These are phyloP conservation scores for Parazoanthus swiftii DNA, from an alignment of 92 coral and sea anemone genomes.

Conservation along the genomic window DNA sequence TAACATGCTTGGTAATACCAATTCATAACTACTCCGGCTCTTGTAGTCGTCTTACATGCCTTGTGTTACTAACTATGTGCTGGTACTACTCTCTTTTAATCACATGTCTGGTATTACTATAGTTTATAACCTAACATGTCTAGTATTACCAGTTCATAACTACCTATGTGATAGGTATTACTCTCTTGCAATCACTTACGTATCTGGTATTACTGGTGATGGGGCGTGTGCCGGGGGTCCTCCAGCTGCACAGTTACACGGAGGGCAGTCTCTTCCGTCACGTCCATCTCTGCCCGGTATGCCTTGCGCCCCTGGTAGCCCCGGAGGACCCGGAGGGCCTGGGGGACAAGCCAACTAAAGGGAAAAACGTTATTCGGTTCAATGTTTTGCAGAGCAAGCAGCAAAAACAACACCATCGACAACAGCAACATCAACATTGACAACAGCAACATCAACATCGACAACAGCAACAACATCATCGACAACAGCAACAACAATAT, in stretches of 20 bases:
- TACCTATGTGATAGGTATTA: not conserved
- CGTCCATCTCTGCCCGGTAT: slow-evolving; percentile 45
- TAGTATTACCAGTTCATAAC: slow-evolving; percentile 1
- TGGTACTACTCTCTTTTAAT: not conserved
- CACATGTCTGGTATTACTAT: not conserved
- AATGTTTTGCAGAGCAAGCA: too few species aligned
- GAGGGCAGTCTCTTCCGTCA: slow-evolving; percentile 42
- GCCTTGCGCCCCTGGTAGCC: slow-evolving; percentile 36
- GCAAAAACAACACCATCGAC: too few species aligned
- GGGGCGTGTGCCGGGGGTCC: not conserved
- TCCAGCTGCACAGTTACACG: slow-evolving; percentile 25
- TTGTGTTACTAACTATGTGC: not conserved
- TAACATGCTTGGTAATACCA: too few species aligned
- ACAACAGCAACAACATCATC: too few species aligned
- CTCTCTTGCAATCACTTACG: not conserved
- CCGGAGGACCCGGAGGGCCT: slow-evolving; percentile 42
- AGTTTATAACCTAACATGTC: not conserved
- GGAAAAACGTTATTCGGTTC: too few species aligned
- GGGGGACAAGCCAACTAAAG: slow-evolving; percentile 22
- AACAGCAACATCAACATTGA: too few species aligned
- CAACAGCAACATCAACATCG: too few species aligned
- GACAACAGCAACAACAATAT: too few species aligned
- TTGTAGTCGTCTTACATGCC: not conserved
- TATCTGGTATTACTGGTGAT: slow-evolving; percentile 31
- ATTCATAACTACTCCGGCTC: too few species aligned